Base-by-base conservation (phyloP, 2,888 invertebrate genomes). In the Saturnia japonica region DNA sequence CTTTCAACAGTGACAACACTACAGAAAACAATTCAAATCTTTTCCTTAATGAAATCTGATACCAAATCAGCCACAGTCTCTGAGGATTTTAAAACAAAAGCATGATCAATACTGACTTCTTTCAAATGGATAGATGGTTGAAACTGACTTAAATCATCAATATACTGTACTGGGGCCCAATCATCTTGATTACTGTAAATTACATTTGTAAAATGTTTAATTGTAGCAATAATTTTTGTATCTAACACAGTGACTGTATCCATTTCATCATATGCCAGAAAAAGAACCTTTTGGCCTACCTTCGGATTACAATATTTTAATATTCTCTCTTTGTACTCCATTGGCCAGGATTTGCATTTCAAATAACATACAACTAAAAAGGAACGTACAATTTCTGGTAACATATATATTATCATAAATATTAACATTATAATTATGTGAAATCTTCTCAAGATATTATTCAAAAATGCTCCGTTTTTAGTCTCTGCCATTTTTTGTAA, bases 101-200 rank as follows among this genome's bases (percentile, higher is more conserved):
- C 96, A 90, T 99, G 99, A 47, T 95, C 94, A 79, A 87, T 79
- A 71, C 88, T 77, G 4, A 91, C 89, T 82, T 86, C 75, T 62
- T 76, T 82, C 76, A 93, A 80, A 72, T 79, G 74, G 1, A 93
- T 74, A 40, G 82, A 75, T 34, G 94, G 94, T 74, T 90, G 76
- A 51, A 85, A 84, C 72, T 75, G 75, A 74, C 80, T 84, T 72
- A 99, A 88, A 74, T 96, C 95, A 42, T 96, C 90, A 83, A 95
- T 97, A 83, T 96, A 97, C 60, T 91, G 87, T 0, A 95, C 79
- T 0, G 99, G 99, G 69, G 96, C 96, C 99, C 99, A 99, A 11
- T 95, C 95, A 88, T 99, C 99, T 6, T 84, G 94, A 7, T 93
- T 90, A 14, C 97, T 97, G 86, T 98, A 99, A 84, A 97, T 97